Evolutionary conservation across 2,797 vertebrate species (phyloP).

Genomic region (Anas acuta): DNA sequence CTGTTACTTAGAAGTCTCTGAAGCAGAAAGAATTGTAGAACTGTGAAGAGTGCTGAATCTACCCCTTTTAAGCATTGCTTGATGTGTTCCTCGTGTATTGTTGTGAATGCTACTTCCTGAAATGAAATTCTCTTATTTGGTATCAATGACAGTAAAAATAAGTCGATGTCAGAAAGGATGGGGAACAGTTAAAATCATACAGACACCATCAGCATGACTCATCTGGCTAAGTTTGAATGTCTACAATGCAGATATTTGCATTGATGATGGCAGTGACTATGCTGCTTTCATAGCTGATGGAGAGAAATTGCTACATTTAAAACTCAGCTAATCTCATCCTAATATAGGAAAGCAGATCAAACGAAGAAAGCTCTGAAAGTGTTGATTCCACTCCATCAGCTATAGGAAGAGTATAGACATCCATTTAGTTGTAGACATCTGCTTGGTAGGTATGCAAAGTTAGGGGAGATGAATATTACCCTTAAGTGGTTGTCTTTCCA

Average conservation of each 20-base stretch:
- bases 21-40: neutral
- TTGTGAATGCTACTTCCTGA: neutral
- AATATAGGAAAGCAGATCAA: neutral
- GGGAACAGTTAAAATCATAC: slow-evolving; percentile 4
- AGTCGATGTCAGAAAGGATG: neutral
- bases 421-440: neutral
- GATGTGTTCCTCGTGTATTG: neutral
- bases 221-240: slow-evolving; percentile 1
- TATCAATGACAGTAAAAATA: neutral
- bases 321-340: slow-evolving; percentile 14
- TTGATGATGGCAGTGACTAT: neutral
- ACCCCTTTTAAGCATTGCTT: neutral
- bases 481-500: neutral
- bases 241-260: neutral
- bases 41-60: neutral
- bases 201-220: neutral
- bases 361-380: neutral
- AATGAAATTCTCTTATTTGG: neutral
- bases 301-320: slow-evolving; percentile 28
- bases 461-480: slow-evolving; percentile 12
- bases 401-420: slow-evolving; percentile 9
- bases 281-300: neutral
- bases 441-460: neutral
- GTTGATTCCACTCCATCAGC: neutral
- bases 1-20: neutral